Percentiles rank a stretch among this genome's conserved stretches.
Conservation (phyloP, 2,797 vertebrate species). For the Sebastes vulpes region DNA sequence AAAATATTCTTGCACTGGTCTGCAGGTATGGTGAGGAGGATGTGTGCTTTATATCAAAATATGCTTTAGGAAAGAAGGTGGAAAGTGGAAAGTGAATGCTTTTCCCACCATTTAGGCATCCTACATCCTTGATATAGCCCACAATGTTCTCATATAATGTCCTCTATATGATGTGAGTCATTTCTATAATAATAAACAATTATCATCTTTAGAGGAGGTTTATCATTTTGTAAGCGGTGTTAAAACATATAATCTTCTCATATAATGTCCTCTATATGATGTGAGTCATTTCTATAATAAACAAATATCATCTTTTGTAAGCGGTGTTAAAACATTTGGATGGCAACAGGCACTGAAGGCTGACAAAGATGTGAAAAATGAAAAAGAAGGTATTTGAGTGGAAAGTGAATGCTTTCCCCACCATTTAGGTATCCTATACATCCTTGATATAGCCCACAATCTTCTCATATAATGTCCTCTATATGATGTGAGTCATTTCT, state of each 20-base stretch:
- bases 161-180: neutral
- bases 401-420: neutral
- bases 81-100: neutral
- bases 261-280: neutral
- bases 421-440: neutral
- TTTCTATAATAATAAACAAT: neutral
- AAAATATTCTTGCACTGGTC: constrained; percentile 41
- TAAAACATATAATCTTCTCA: neutral
- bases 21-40: constrained; percentile 7
- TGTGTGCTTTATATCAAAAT: neutral
- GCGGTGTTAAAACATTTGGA: constrained; percentile 10
- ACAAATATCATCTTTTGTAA: neutral
- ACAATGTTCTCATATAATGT: neutral
- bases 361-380: constrained; percentile 36
- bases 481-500: neutral
- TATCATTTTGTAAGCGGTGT: neutral
- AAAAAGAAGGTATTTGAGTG: neutral
- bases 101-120: neutral
- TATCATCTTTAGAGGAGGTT: neutral
- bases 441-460: neutral
- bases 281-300: neutral
- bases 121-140: neutral
- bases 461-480: neutral
- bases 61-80: neutral
- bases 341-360: constrained; percentile 27